Evolutionary conservation across 1,140 invertebrate species (phyloP).

Genomic region (Aethina tumida): DNA sequence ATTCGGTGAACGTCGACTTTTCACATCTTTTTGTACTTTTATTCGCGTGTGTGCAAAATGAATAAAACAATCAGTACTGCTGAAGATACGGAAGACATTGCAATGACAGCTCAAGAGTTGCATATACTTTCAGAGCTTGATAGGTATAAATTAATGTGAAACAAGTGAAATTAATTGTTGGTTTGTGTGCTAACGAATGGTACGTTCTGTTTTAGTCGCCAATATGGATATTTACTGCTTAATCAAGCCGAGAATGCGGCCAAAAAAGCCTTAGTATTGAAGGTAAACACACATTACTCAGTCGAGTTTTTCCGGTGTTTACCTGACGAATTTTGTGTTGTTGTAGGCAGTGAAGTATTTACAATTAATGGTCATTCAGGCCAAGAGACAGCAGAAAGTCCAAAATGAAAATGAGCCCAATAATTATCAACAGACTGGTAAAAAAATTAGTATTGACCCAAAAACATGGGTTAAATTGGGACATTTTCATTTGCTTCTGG

Average conservation of each 20-base stretch:
- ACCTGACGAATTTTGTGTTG: constrained; percentile 9
- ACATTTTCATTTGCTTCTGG: constrained; percentile 83
- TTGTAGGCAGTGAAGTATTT: constrained; percentile 66
- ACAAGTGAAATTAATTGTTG: too few species aligned
- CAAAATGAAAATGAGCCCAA: constrained; percentile 41
- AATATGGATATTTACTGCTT: constrained; percentile 77
- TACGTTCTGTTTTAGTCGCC: constrained; percentile 53
- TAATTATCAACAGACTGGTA: constrained; percentile 33
- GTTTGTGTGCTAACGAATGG: constrained; percentile 4
- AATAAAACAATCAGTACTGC: constrained; percentile 13
- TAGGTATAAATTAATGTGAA: constrained; percentile 48
- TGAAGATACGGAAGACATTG: constrained; percentile 19
- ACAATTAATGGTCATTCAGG: constrained; percentile 72
- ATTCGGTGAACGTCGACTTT: too few species aligned
- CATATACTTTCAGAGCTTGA: constrained; percentile 76
- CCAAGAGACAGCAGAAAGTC: constrained; percentile 48
- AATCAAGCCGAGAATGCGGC: constrained; percentile 63
- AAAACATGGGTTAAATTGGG: constrained; percentile 89
- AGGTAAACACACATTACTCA: constrained; percentile 39
- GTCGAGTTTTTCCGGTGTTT: constrained; percentile 7
- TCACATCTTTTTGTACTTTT: too few species aligned
- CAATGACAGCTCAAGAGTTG: constrained; percentile 58
- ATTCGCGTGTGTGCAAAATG: constrained; percentile 15
- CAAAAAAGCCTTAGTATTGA: constrained; percentile 67
- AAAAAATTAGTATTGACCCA: constrained; percentile 71